Percentiles rank a stretch among this genome's conserved stretches.
These are phyloP conservation scores for Pegea sp. DNA, from an alignment of 23 tunicate genomes.

Conservation along the genomic window DNA sequence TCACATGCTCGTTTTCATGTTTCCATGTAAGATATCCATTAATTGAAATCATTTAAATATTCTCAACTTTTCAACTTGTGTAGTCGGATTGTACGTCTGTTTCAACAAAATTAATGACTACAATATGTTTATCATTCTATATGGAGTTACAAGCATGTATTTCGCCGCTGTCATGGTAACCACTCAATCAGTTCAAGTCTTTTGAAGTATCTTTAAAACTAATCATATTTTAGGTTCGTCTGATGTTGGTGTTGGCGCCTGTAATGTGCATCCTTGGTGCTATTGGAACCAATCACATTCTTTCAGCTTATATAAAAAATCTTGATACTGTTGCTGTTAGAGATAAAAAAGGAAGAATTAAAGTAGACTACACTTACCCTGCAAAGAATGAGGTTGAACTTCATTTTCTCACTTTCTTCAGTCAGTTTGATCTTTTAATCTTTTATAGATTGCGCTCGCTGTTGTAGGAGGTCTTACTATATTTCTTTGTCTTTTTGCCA, in stretches of 20 bases:
- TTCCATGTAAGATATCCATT: conserved; percentile 20
- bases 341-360: conserved; percentile 34
- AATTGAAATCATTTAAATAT: neutral
- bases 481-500: conserved; percentile 66
- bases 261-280: conserved; percentile 95
- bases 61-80: neutral
- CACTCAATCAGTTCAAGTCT: neutral
- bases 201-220: too few relatives aligned
- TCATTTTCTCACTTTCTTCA: too few relatives aligned
- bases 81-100: conserved; percentile 87
- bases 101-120: conserved; percentile 72
- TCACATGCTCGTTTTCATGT: conserved; percentile 59
- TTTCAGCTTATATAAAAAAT: conserved; percentile 68
- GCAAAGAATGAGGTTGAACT: conserved; percentile 73
- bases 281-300: conserved; percentile 74
- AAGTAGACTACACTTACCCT: conserved; percentile 48
- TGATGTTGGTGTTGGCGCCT: conserved; percentile 94
- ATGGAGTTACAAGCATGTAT: conserved; percentile 79
- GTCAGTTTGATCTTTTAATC: neutral
- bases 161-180: conserved; percentile 97
- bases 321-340: conserved; percentile 35
- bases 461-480: conserved; percentile 44
- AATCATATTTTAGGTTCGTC: conserved; percentile 91
- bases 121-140: conserved; percentile 81
- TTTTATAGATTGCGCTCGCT: conserved; percentile 43